phyloP scores from a whole-genome alignment of 2,113 vertebrate species.

The Coregonus clupeaformis region DNA sequence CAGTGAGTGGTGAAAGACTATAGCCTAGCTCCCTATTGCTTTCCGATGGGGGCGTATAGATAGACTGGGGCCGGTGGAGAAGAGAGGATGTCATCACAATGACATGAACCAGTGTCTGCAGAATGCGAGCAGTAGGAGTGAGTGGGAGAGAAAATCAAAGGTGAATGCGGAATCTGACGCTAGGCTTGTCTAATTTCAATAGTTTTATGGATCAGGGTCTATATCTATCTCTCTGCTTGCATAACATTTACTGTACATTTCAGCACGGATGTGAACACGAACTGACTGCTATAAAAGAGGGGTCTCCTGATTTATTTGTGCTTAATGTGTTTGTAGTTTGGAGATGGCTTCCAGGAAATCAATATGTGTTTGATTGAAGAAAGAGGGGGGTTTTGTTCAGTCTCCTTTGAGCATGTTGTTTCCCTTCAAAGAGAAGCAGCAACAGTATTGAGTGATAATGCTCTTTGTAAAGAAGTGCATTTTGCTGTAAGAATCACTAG shows the following conservation, averaged over 20 bases:
- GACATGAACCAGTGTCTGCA: slow-evolving; percentile 57
- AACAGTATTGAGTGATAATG: neutral
- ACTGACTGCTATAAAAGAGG: slow-evolving; percentile 11
- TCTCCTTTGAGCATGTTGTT: neutral
- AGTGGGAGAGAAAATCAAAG: slow-evolving; percentile 68
- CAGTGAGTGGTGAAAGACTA: slow-evolving; percentile 44
- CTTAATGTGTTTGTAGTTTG: neutral
- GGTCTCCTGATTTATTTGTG: neutral
- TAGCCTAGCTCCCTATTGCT: slow-evolving; percentile 47
- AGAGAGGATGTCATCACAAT: slow-evolving; percentile 48
- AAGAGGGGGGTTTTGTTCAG: neutral
- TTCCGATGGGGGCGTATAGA: slow-evolving; percentile 43
- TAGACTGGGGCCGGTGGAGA: slow-evolving; percentile 49
- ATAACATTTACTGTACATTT: slow-evolving; percentile 38
- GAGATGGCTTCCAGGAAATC: neutral
- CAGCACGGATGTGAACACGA: slow-evolving; percentile 14
- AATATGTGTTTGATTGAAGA: neutral
- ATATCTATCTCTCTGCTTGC: slow-evolving; percentile 45
- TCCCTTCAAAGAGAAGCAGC: neutral
- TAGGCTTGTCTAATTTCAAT: slow-evolving; percentile 52
- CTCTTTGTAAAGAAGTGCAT: neutral
- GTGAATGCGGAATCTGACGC: slow-evolving; percentile 61
- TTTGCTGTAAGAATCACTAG: neutral
- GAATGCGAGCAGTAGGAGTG: slow-evolving; percentile 50
- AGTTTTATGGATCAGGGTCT: slow-evolving; percentile 50